Conservation (phyloP, 2,888 invertebrate species). For the Herminia tarsipennalis region DNA sequence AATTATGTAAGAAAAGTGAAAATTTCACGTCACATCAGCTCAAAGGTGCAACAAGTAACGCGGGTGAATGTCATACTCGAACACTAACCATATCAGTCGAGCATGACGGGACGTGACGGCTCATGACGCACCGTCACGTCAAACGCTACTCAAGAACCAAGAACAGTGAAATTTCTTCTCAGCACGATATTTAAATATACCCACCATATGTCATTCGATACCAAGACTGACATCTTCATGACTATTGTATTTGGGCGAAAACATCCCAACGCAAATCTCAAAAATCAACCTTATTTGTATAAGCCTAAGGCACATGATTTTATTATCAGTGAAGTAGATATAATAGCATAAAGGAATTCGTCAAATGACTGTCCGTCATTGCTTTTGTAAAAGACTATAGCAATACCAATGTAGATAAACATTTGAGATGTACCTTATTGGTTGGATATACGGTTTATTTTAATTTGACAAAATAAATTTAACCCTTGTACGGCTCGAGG, state of each 20-base stretch:
- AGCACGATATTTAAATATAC: slow-evolving; percentile 78
- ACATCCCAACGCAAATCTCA: slow-evolving; percentile 22
- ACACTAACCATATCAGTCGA: slow-evolving; percentile 3
- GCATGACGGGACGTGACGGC: slow-evolving; percentile 21
- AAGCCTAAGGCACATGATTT: neutral
- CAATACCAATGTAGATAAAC: slow-evolving; percentile 32
- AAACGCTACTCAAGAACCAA: slow-evolving; percentile 72
- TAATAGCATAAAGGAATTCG: slow-evolving; percentile 72
- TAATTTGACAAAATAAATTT: slow-evolving; percentile 31
- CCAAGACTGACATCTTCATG: slow-evolving; percentile 78
- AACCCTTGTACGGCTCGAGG: slow-evolving; percentile 57
- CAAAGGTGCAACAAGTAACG: slow-evolving; percentile 19
- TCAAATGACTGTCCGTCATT: slow-evolving; percentile 75
- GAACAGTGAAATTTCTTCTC: slow-evolving; percentile 77
- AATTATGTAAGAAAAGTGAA: too few relatives aligned
- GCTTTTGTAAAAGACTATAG: slow-evolving; percentile 56
- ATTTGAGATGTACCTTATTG: slow-evolving; percentile 33
- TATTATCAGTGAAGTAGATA: slow-evolving; percentile 7
- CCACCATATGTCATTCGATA: slow-evolving; percentile 77
- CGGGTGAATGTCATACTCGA: slow-evolving; percentile 23
- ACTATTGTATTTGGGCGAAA: slow-evolving; percentile 44
- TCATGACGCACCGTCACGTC: slow-evolving; percentile 49
- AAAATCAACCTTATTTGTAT: slow-evolving; percentile 35
- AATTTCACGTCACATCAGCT: slow-evolving; percentile 8
- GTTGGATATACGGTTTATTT: slow-evolving; percentile 27